A percentile compares a stretch with the other conserved stretches of the same genome.
These are phyloP conservation scores for Perithous albicinctus DNA, from an alignment of 2,888 invertebrate species.

Conservation along the genomic window DNA sequence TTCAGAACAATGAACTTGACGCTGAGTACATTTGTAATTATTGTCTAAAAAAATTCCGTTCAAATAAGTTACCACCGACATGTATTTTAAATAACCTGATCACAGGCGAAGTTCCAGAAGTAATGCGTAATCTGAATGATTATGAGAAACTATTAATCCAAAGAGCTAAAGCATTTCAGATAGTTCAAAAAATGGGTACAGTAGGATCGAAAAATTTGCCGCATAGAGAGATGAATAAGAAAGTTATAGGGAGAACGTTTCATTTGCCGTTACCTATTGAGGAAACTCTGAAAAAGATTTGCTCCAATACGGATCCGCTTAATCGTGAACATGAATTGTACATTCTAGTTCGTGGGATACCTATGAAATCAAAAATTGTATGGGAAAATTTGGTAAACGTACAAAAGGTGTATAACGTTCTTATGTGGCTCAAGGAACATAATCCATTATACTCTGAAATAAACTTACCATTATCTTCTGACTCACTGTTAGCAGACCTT, in stretches of 20 bases:
- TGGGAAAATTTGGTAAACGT: constrained; percentile 73
- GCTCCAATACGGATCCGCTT: constrained; percentile 71
- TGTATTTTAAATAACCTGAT: constrained; percentile 72
- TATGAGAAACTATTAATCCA: too few relatives aligned
- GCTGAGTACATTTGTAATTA: constrained; percentile 58
- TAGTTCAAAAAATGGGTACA: constrained; percentile 74
- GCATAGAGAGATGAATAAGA: constrained; percentile 48
- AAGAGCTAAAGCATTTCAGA: too few relatives aligned
- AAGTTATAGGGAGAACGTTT: too few relatives aligned
- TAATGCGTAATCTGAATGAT: constrained; percentile 71
- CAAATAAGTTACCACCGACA: constrained; percentile 71
- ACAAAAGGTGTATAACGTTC: constrained; percentile 73
- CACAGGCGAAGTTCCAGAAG: constrained; percentile 58
- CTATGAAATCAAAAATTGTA: too few relatives aligned
- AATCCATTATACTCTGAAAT: constrained; percentile 74
- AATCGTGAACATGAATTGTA: too few relatives aligned
- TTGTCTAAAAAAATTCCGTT: constrained; percentile 68
- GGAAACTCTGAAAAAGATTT: constrained; percentile 76
- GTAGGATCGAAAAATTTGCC: constrained; percentile 76
- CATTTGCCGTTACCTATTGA: too few relatives aligned
- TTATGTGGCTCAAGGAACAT: constrained; percentile 72
- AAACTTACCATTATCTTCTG: constrained; percentile 64
- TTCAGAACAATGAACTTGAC: constrained; percentile 18
- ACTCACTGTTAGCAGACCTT: constrained; percentile 54
- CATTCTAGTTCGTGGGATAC: constrained; percentile 76